phyloP scores from a whole-genome alignment of 2,888 invertebrate species.

The Acanthosoma haemorrhoidale region DNA sequence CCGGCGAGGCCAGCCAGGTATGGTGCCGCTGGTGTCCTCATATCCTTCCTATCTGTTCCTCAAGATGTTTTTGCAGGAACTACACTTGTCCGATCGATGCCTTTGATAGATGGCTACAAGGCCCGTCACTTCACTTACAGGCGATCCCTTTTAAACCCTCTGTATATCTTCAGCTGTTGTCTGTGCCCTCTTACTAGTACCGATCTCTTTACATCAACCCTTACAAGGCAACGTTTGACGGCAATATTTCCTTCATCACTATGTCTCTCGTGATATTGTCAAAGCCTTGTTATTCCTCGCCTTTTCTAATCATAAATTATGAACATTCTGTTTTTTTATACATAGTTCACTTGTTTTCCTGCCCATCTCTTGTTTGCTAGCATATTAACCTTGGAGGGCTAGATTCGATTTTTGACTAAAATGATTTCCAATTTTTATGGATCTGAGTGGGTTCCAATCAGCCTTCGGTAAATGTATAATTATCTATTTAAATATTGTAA shows the following conservation, averaged over 20 bases:
- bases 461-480: no score
- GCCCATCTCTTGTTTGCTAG: no score
- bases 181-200: neutral
- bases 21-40: neutral
- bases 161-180: neutral
- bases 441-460: no score
- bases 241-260: neutral
- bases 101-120: constrained; percentile 21
- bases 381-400: no score
- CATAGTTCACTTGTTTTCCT: no score
- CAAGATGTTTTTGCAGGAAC: neutral
- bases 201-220: neutral
- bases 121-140: constrained; percentile 15
- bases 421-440: no score
- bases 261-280: no score
- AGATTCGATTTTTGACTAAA: no score
- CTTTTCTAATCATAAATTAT: no score
- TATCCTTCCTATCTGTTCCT: neutral
- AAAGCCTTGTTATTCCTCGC: no score
- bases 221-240: neutral
- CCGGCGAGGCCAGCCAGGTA: neutral
- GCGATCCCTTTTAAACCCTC: constrained; percentile 3
- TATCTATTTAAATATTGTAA: no score
- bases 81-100: constrained; percentile 19
- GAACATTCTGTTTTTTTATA: no score